Conservation (phyloP, 2,113 vertebrate genomes). For the Clarias gariepinus region DNA sequence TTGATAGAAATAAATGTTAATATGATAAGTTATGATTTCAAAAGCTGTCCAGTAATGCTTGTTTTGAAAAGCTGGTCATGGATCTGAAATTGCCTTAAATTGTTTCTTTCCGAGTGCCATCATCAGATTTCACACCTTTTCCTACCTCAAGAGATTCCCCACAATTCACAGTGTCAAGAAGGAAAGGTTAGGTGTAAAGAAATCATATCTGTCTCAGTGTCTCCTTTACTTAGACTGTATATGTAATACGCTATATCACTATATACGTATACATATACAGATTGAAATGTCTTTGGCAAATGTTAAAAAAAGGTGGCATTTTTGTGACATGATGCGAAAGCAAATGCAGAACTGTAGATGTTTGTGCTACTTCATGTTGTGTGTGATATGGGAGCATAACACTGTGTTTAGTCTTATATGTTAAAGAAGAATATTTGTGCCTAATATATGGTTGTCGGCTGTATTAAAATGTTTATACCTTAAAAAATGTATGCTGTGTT, state of each 20-base stretch:
- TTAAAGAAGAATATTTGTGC: constrained; percentile 18
- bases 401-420: not conserved
- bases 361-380: not conserved
- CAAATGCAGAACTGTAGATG: not conserved
- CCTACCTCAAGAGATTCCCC: constrained; percentile 43
- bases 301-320: not conserved
- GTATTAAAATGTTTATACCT: constrained; percentile 30
- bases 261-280: not conserved
- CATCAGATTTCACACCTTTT: constrained; percentile 14
- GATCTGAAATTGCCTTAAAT: constrained; percentile 45
- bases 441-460: constrained; percentile 34
- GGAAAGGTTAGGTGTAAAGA: not conserved
- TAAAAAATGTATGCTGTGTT: not conserved
- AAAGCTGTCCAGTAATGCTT: not conserved
- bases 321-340: not conserved
- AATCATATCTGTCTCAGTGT: not conserved
- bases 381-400: constrained; percentile 11
- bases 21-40: not conserved
- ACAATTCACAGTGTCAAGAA: not conserved
- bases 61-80: constrained; percentile 3
- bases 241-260: not conserved
- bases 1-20: not conserved
- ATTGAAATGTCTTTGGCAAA: not conserved
- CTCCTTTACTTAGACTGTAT: not conserved
- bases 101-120: constrained; percentile 8